Percentiles rank a stretch among this genome's conserved stretches.
Evolutionary conservation across 2,888 invertebrate species (phyloP).

Genomic region (Zootermopsis nevadensis): DNA sequence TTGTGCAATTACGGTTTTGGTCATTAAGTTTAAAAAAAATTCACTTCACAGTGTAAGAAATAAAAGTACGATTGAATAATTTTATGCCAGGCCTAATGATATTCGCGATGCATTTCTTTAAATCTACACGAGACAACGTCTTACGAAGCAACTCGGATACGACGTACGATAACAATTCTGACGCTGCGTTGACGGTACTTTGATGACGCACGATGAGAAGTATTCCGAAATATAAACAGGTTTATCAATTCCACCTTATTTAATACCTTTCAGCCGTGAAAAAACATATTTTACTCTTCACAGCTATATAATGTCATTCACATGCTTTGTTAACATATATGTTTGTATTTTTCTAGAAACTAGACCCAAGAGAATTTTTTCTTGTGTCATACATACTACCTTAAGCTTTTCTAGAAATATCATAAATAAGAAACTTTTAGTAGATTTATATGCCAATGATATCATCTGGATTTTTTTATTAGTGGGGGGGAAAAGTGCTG

Average conservation of each 20-base stretch:
- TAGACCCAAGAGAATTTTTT: slow-evolving; percentile 11
- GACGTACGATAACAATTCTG: neutral
- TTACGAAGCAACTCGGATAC: too few species aligned
- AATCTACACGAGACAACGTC: too few species aligned
- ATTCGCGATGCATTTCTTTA: too few species aligned
- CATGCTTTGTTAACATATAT: neutral
- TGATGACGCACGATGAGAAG: neutral
- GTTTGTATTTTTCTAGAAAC: neutral
- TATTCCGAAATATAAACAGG: neutral
- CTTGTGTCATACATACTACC: neutral
- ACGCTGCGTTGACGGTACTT: neutral
- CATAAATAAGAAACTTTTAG: slow-evolving; percentile 28
- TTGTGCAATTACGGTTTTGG: too few species aligned
- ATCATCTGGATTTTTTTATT: slow-evolving; percentile 31
- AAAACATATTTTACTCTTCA: neutral
- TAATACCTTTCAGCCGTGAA: neutral
- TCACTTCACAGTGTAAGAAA: too few species aligned
- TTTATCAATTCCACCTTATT: neutral
- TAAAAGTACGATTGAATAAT: too few species aligned
- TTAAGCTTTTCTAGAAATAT: slow-evolving; percentile 19
- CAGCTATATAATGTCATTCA: neutral
- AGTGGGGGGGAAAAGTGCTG: neutral
- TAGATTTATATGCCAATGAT: slow-evolving; percentile 38
- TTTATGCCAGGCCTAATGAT: too few species aligned
- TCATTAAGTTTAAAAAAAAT: too few species aligned